These are phyloP conservation scores for Myotis planiceps DNA, from an alignment of 2,797 vertebrate genomes.

Conservation along the genomic window DNA sequence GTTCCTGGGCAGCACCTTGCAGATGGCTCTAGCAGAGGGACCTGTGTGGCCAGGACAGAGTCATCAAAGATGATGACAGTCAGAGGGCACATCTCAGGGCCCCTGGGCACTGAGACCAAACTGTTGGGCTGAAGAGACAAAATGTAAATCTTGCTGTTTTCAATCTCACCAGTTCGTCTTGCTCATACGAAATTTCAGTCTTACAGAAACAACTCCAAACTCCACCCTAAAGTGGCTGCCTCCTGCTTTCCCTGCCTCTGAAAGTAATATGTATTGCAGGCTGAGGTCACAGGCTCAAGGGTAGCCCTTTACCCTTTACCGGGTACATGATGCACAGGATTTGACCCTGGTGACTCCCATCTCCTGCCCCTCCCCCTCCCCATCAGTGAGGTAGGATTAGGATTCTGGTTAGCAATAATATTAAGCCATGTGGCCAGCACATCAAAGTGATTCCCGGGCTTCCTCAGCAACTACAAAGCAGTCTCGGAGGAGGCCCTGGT, in stretches of 20 bases:
- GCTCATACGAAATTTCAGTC: background rate
- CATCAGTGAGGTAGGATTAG: slow-evolving; percentile 56
- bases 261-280: background rate
- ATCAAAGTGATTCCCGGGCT: slow-evolving; percentile 43
- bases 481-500: slow-evolving; percentile 43
- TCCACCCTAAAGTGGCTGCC: background rate
- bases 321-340: background rate
- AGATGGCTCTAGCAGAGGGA: slow-evolving; percentile 62
- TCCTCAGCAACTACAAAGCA: slow-evolving; percentile 58
- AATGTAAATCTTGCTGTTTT: slow-evolving; percentile 62
- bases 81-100: slow-evolving; percentile 61
- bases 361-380: background rate
- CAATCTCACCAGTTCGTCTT: slow-evolving; percentile 42
- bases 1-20: slow-evolving; percentile 5
- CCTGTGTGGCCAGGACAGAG: slow-evolving; percentile 34
- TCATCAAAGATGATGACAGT: slow-evolving; percentile 63
- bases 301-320: background rate
- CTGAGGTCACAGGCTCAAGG: slow-evolving; percentile 23
- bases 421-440: slow-evolving; percentile 54
- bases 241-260: background rate
- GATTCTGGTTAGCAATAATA: slow-evolving; percentile 64
- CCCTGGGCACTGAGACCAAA: slow-evolving; percentile 50
- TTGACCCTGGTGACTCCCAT: background rate
- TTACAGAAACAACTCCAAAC: background rate
- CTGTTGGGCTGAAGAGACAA: slow-evolving; percentile 65